A percentile compares a stretch with the other conserved stretches of the same genome.
Evolutionary conservation across 2,113 vertebrate species (phyloP).

Genomic region (Gnathonemus echidnorhynchus): DNA sequence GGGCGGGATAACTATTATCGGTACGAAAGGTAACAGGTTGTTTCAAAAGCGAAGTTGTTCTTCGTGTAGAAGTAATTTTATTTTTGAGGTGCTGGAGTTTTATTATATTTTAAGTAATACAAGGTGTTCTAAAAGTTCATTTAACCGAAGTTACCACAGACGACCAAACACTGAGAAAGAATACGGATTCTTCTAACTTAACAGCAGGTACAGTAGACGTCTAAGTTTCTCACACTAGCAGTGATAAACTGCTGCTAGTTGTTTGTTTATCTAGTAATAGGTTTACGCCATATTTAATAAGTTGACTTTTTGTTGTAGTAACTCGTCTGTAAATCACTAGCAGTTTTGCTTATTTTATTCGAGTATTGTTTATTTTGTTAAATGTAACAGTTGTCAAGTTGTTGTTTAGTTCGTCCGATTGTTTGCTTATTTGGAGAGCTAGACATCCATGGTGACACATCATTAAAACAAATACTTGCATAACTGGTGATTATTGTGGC

Average conservation of each 20-base stretch:
- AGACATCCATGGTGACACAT: neutral
- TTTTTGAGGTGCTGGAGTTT: neutral
- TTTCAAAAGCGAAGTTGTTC: slow-evolving; percentile 41
- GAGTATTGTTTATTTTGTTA: neutral
- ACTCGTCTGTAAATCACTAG: neutral
- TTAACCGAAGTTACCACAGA: neutral
- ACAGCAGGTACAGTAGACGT: slow-evolving; percentile 18
- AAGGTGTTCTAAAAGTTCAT: neutral
- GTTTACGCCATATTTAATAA: neutral
- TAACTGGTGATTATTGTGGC: neutral
- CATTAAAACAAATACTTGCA: neutral
- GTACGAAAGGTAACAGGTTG: slow-evolving; percentile 69
- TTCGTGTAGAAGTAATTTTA: neutral
- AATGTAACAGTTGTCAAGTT: neutral
- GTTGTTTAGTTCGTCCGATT: neutral
- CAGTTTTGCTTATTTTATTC: neutral
- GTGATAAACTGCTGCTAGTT: neutral
- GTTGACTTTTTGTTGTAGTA: neutral
- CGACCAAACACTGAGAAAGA: neutral
- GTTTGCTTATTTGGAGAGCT: neutral
- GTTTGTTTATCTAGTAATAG: neutral
- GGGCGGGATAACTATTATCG: slow-evolving; percentile 48
- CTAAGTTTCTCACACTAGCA: neutral
- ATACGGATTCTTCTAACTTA: slow-evolving; percentile 6
- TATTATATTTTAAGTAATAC: neutral